Evolutionary conservation across 1,140 invertebrate genomes (phyloP).

Genomic region (Cecropterus lyciades): DNA sequence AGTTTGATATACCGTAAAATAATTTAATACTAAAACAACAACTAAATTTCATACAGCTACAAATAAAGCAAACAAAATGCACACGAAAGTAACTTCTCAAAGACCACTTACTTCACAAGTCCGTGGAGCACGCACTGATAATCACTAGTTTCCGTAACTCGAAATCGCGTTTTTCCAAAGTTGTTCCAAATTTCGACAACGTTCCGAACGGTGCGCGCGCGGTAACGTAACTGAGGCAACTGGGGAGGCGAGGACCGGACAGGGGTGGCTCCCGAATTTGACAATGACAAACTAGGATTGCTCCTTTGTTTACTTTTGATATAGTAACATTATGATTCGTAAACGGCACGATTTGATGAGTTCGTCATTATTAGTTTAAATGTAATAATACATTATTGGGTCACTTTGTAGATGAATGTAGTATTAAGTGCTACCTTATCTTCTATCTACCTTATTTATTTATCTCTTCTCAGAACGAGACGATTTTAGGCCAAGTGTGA

Average conservation of each 20-base stretch:
- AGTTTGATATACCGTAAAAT: no score
- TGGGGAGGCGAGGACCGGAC: conserved; percentile 36
- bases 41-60: no score
- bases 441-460: no score
- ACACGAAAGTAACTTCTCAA: neutral
- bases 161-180: conserved; percentile 27
- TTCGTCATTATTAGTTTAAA: no score
- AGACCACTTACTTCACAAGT: conserved; percentile 38
- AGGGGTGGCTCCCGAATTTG: conserved; percentile 43
- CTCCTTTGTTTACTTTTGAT: neutral
- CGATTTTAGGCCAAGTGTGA: no score
- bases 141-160: conserved; percentile 39
- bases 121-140: conserved; percentile 41
- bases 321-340: neutral
- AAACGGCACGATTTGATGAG: no score
- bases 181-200: conserved; percentile 35
- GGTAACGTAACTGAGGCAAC: conserved; percentile 37
- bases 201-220: conserved; percentile 29
- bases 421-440: no score
- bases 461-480: no score
- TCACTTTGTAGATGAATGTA: no score
- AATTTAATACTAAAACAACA: no score
- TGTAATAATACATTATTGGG: no score
- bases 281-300: conserved; percentile 20
- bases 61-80: neutral